Conservation (phyloP, 2,888 invertebrate species). For the Zelleria hepariella region DNA sequence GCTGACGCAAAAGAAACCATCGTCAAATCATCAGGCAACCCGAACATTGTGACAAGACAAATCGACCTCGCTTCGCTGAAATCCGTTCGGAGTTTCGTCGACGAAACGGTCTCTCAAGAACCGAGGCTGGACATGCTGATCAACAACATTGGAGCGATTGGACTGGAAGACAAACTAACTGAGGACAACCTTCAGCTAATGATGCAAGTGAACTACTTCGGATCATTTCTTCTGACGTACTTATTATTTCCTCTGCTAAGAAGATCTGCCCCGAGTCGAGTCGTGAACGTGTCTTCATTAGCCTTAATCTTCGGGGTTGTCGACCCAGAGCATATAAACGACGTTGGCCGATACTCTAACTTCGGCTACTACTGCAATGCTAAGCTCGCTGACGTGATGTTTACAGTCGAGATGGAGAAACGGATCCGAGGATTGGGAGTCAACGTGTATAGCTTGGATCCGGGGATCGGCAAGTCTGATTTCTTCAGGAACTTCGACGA, state of each 20-base stretch:
- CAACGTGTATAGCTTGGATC: slow-evolving; percentile 85
- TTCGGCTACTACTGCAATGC: slow-evolving; percentile 69
- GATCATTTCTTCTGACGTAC: slow-evolving; percentile 42
- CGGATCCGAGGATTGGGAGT: slow-evolving; percentile 45
- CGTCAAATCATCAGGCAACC: slow-evolving; percentile 26
- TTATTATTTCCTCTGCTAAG: slow-evolving; percentile 40
- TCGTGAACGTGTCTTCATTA: slow-evolving; percentile 54
- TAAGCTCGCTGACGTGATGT: slow-evolving; percentile 40
- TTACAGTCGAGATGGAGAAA: slow-evolving; percentile 66
- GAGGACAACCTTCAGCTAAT: slow-evolving; percentile 73
- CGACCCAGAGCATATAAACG: slow-evolving; percentile 80
- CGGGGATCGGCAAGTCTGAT: slow-evolving; percentile 83
- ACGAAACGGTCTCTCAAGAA: slow-evolving; percentile 59
- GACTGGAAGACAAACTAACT: slow-evolving; percentile 54
- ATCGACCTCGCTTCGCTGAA: slow-evolving; percentile 65
- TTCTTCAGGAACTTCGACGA: slow-evolving; percentile 75
- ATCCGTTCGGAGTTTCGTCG: slow-evolving; percentile 72
- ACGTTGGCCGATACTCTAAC: slow-evolving; percentile 73
- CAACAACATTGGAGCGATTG: slow-evolving; percentile 65
- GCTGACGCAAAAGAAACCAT: slow-evolving; percentile 28
- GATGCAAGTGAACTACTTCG: slow-evolving; percentile 72
- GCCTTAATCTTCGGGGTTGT: slow-evolving; percentile 78
- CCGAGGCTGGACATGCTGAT: slow-evolving; percentile 55
- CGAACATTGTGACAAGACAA: slow-evolving; percentile 33
- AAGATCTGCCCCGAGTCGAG: slow-evolving; percentile 40